Conservation (phyloP, 2,888 invertebrate species). For the Acheta domesticus region DNA sequence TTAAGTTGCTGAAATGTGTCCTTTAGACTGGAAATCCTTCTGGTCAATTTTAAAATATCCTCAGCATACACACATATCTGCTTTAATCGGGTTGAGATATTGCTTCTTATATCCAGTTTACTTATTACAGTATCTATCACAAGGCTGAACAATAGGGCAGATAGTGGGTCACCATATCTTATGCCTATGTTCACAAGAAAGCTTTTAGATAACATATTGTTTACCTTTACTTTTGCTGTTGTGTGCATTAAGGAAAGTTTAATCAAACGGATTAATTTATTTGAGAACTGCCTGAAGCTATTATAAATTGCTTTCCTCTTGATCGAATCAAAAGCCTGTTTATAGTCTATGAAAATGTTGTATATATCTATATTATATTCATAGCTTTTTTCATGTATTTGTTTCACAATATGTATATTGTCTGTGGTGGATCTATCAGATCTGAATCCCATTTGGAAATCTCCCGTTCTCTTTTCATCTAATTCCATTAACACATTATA, state of each 20-base stretch:
- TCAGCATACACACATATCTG: not conserved
- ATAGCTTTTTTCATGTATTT: slow-evolving; percentile 4
- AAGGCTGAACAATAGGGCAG: not conserved
- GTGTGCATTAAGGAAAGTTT: not conserved
- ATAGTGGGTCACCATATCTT: not conserved
- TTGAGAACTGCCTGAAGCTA: not conserved
- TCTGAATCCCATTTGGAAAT: slow-evolving; percentile 30
- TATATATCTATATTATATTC: not conserved
- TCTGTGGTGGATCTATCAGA: not conserved
- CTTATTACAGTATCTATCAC: not conserved
- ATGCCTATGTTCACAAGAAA: not conserved
- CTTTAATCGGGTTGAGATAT: not conserved
- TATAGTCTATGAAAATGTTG: not conserved
- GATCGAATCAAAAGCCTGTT: slow-evolving; percentile 2
- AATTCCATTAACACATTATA: slow-evolving; percentile 26
- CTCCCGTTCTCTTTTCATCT: slow-evolving; percentile 26
- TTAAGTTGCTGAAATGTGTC: too few species aligned
- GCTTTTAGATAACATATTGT: not conserved
- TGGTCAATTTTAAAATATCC: not conserved
- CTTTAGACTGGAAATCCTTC: too few species aligned
- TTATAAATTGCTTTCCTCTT: not conserved
- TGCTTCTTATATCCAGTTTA: not conserved
- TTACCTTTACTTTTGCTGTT: not conserved
- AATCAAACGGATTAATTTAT: not conserved
- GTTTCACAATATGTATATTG: not conserved